Evolutionary conservation across 2,113 vertebrate species (phyloP).

Genomic region (Hippopotamus amphibius): DNA sequence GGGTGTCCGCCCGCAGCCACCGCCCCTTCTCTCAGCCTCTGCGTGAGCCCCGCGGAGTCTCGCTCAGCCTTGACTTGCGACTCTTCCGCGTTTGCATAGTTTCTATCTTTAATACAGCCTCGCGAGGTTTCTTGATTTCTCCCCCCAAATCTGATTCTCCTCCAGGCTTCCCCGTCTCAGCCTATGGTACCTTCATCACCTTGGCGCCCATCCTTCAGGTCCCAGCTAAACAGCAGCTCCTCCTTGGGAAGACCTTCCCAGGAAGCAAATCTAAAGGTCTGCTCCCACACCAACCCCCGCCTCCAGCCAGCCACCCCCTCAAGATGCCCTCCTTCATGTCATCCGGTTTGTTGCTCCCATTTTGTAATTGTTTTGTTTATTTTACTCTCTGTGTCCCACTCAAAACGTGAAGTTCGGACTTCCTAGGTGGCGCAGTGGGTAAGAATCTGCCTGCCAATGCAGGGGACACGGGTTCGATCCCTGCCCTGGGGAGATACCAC

Average conservation of each 20-base stretch:
- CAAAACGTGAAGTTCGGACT: not conserved
- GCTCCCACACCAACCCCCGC: too few species aligned
- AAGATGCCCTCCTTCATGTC: not conserved
- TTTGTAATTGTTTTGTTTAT: not conserved
- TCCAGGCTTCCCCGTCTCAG: not conserved
- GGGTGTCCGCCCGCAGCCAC: not conserved
- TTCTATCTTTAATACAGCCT: not conserved
- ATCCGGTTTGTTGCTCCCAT: not conserved
- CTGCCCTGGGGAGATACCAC: too few species aligned
- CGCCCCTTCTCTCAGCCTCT: not conserved
- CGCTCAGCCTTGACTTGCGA: not conserved
- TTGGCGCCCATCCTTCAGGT: not conserved
- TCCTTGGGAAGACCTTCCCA: not conserved
- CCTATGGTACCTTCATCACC: not conserved
- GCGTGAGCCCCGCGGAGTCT: not conserved
- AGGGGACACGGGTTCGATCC: too few species aligned
- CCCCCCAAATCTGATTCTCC: not conserved
- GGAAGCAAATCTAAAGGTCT: not conserved
- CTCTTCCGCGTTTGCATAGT: not conserved
- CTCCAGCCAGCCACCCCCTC: not conserved
- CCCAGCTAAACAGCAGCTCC: not conserved
- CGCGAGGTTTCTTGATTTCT: not conserved
- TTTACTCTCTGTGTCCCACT: not conserved
- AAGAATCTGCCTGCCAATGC: too few species aligned
- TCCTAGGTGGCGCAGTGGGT: too few species aligned